Base-by-base conservation (phyloP, 2,888 invertebrate genomes). In the Diarsia mendica region DNA sequence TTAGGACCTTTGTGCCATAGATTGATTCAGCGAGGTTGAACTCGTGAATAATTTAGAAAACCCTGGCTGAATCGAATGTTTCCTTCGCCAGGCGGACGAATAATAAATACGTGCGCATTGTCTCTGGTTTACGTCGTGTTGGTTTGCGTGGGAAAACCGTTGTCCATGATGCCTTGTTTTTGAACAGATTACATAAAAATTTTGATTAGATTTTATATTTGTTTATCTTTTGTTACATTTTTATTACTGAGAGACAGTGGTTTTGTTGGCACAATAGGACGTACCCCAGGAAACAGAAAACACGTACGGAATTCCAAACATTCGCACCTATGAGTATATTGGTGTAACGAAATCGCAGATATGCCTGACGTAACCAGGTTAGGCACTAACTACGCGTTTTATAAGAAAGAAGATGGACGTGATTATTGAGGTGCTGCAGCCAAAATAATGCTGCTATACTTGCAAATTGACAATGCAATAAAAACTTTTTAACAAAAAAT, bases 21-120 rank as follows among this genome's bases (percentile, higher is more conserved):
- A 93, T 93, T 93, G 94, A 93, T 93, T 92, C 93, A 92, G 88
- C 90, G 88, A 87, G 92, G 92, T 89, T 83, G 87, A 83, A 86
- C 77, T 86, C 88, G 83, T 94, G 89, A 94, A 94, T 94, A 93
- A 91, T 94, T 93, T 90, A 92, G 86, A 85, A 74, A 82, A 51
- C 77, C 82, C 70, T 44, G 87, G 88, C 88, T 84, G 88, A 89
- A 92, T 88, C 84, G 81, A 85, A 87, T 78, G 84, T 85, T 89
- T 88, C 88, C 90, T 89, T 90, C 81, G 89, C 88, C 87, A 65
- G 69, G 88, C 89, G 87, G 86, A 84, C 91, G 89, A 92, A 93
- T 92, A 93, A 93, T 90, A 90, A 88, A 92, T 91, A 90, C 72
- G 78, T 77, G 85, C 80, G 83, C 82, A 85, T 89, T 90, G 90